These are phyloP conservation scores for Tillus elongatus DNA, from an alignment of 2,888 invertebrate genomes.

Conservation along the genomic window DNA sequence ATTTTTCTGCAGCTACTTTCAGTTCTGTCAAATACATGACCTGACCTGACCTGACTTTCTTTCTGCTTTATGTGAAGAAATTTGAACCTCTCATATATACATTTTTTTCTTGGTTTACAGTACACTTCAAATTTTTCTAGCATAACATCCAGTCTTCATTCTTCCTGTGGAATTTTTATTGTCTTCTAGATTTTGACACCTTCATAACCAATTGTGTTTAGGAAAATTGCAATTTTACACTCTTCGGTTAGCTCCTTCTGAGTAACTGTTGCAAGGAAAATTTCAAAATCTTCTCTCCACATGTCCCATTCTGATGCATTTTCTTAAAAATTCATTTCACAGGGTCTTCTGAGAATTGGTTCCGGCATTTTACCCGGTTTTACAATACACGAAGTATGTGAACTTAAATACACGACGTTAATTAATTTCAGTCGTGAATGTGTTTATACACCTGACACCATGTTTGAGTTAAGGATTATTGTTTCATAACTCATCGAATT, in stretches of 20 bases:
- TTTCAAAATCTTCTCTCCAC: slow-evolving; percentile 20
- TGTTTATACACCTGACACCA: too few relatives aligned
- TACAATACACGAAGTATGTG: too few relatives aligned
- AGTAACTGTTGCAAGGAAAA: slow-evolving; percentile 21
- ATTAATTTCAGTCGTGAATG: too few relatives aligned
- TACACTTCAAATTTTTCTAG: slow-evolving; percentile 18
- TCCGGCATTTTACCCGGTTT: too few relatives aligned
- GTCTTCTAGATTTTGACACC: slow-evolving; percentile 22
- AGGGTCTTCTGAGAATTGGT: slow-evolving; percentile 6
- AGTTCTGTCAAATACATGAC: slow-evolving; percentile 20
- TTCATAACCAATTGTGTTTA: slow-evolving; percentile 22
- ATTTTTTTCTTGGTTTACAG: too few relatives aligned
- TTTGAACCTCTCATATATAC: too few relatives aligned
- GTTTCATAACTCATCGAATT: too few relatives aligned
- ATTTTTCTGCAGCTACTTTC: too few relatives aligned
- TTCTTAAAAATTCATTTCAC: slow-evolving; percentile 7
- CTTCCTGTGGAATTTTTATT: slow-evolving; percentile 17
- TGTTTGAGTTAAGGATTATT: too few relatives aligned
- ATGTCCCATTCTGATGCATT: slow-evolving; percentile 17
- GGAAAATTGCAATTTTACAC: slow-evolving; percentile 19
- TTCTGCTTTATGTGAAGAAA: too few relatives aligned
- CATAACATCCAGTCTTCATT: slow-evolving; percentile 15
- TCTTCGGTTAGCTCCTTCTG: slow-evolving; percentile 16
- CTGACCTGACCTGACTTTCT: slow-evolving; percentile 9
- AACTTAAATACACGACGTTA: too few relatives aligned